Conservation (phyloP, 2,113 vertebrate species). For the Ovis aries region DNA sequence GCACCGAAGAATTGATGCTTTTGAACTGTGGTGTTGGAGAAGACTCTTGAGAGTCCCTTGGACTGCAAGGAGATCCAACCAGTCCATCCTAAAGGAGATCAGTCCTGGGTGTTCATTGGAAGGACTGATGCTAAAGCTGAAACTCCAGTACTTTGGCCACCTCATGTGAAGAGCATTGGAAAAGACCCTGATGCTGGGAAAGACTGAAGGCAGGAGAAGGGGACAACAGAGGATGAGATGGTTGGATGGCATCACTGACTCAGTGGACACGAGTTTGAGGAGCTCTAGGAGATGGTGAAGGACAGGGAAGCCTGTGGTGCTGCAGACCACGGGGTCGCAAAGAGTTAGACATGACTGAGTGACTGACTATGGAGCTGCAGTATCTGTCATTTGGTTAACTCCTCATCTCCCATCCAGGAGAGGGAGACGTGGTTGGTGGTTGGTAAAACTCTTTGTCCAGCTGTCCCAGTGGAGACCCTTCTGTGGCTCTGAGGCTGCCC, state of each 20-base stretch:
- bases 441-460: neutral
- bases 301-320: neutral
- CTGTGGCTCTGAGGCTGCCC: neutral
- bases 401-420: neutral
- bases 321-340: neutral
- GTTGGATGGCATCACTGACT: neutral
- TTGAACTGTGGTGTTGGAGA: neutral
- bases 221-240: neutral
- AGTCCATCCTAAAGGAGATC: neutral
- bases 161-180: fast-evolving
- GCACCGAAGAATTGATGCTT: neutral
- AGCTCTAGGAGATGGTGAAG: neutral
- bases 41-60: neutral
- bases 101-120: neutral
- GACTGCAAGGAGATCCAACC: neutral
- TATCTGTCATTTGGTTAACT: neutral
- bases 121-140: neutral
- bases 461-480: neutral
- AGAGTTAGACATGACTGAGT: neutral
- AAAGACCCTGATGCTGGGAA: neutral
- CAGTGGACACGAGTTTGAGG: neutral
- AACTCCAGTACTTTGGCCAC: neutral
- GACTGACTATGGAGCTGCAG: neutral
- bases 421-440: neutral
- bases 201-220: neutral